Conservation (phyloP, 2,888 invertebrate genomes). For the Pseudoips prasinana region DNA sequence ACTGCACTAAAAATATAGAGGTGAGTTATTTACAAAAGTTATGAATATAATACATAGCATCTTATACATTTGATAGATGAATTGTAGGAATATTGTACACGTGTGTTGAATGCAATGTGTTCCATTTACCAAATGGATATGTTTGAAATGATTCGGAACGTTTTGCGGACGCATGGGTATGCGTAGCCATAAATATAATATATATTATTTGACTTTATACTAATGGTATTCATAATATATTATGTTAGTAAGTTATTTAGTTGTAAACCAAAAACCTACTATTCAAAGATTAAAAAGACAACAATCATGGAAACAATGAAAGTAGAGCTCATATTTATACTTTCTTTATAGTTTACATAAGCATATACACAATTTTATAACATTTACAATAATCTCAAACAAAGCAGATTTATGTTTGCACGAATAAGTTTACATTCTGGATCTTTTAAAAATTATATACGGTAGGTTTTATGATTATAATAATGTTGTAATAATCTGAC, state of each 20-base stretch:
- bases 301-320: too few species aligned
- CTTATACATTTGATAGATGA: background rate
- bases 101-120: constrained; percentile 10
- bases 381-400: too few species aligned
- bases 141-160: constrained; percentile 30
- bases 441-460: constrained; percentile 25
- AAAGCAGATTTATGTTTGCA: too few species aligned
- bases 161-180: constrained; percentile 32
- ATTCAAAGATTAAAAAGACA: too few species aligned
- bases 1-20: constrained; percentile 26
- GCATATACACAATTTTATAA: too few species aligned
- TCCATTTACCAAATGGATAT: constrained; percentile 39
- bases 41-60: constrained; percentile 19
- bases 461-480: constrained; percentile 24
- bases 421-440: background rate
- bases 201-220: too few species aligned
- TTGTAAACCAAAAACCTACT: too few species aligned
- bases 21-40: constrained; percentile 36
- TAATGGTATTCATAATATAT: too few species aligned
- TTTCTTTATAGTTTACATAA: too few species aligned
- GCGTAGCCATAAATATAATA: constrained; percentile 10
- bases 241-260: too few species aligned
- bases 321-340: too few species aligned
- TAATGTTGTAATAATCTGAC: background rate
- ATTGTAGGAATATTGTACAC: background rate